Conservation (phyloP, 2,888 invertebrate genomes). For the Creontiades dilutus region DNA sequence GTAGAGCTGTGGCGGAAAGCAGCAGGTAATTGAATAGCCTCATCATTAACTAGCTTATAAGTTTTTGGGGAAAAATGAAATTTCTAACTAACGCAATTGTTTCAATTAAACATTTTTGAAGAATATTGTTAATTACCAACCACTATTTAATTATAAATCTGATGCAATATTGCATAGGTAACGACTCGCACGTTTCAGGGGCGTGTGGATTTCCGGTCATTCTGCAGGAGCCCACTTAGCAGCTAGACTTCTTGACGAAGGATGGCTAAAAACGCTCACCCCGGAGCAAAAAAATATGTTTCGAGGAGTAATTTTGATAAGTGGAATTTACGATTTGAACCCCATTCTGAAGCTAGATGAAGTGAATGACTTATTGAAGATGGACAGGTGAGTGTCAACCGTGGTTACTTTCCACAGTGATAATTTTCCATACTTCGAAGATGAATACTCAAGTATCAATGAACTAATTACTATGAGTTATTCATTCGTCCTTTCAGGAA, state of each 20-base stretch:
- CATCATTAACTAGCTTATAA: too few relatives aligned
- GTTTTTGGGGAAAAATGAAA: too few relatives aligned
- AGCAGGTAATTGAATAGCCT: slow-evolving; percentile 1
- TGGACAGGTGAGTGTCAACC: slow-evolving; percentile 80
- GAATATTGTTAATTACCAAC: too few relatives aligned
- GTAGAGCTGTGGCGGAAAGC: slow-evolving; percentile 41
- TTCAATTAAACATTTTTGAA: too few relatives aligned
- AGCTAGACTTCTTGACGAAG: slow-evolving; percentile 82
- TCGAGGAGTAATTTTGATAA: slow-evolving; percentile 85
- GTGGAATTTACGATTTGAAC: slow-evolving; percentile 88
- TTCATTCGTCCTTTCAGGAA: slow-evolving; percentile 76
- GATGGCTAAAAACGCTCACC: slow-evolving; percentile 77
- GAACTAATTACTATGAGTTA: too few relatives aligned
- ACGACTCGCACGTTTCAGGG: slow-evolving; percentile 79
- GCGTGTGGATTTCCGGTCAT: slow-evolving; percentile 88
- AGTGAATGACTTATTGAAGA: slow-evolving; percentile 84
- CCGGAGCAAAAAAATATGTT: slow-evolving; percentile 77
- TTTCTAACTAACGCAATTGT: too few relatives aligned
- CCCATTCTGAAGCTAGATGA: slow-evolving; percentile 83
- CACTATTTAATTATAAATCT: too few relatives aligned
- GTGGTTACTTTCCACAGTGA: too few relatives aligned
- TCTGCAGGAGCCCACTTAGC: slow-evolving; percentile 92
- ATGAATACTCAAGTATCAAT: too few relatives aligned
- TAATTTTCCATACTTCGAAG: too few relatives aligned
- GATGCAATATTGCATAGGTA: too few relatives aligned